Conservation (phyloP, 2,113 vertebrate species). For the Procavia capensis region DNA sequence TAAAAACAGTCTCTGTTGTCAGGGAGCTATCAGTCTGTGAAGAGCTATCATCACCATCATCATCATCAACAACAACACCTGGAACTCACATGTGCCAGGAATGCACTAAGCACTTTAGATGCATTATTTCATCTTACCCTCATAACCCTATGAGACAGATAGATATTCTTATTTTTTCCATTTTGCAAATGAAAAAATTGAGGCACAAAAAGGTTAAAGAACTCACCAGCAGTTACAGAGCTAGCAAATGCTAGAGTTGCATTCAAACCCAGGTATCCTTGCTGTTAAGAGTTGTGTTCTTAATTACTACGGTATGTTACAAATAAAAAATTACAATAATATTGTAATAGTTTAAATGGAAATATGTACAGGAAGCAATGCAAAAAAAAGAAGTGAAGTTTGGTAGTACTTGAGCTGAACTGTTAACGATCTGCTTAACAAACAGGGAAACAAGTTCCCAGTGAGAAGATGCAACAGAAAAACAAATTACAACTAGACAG, state of each 20-base stretch:
- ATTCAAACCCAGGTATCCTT: neutral
- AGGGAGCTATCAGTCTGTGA: neutral
- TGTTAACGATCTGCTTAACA: constrained; percentile 14
- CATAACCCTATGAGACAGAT: neutral
- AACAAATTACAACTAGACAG: neutral
- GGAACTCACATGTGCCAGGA: neutral
- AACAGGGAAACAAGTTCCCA: neutral
- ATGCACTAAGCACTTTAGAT: neutral
- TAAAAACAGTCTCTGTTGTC: constrained; percentile 13
- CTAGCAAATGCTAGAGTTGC: neutral
- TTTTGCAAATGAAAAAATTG: constrained; percentile 51
- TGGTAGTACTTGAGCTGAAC: neutral
- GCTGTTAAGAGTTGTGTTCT: neutral
- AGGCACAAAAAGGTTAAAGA: constrained; percentile 10
- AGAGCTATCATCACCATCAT: neutral
- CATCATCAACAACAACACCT: neutral
- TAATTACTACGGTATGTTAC: neutral
- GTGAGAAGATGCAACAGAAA: neutral
- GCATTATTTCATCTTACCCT: neutral
- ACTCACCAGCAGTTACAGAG: neutral
- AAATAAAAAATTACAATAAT: constrained; percentile 20
- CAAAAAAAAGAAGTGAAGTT: neutral
- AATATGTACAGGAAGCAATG: neutral
- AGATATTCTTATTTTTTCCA: neutral
- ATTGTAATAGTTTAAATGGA: constrained; percentile 16